phyloP scores from a whole-genome alignment of 2,113 vertebrate species.

The Periophthalmus modestus region DNA sequence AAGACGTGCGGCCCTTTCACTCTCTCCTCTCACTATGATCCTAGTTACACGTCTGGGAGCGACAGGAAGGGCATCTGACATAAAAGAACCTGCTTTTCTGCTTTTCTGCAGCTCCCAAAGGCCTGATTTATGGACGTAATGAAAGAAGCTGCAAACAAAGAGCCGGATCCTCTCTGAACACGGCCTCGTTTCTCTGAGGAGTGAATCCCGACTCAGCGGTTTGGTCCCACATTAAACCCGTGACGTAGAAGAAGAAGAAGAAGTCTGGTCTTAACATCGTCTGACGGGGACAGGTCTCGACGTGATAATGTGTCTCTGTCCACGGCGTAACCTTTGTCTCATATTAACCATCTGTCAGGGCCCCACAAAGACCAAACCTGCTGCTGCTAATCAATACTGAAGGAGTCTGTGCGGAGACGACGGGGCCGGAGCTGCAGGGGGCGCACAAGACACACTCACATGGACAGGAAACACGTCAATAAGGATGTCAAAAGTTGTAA shows the following conservation, averaged over 20 bases:
- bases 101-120: neutral
- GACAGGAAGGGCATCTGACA: too few species aligned
- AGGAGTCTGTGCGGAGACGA: neutral
- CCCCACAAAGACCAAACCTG: slow-evolving; percentile 53
- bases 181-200: neutral
- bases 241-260: too few species aligned
- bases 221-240: neutral
- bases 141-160: neutral
- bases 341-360: slow-evolving; percentile 67
- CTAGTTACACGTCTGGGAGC: too few species aligned
- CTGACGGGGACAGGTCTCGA: slow-evolving; percentile 31
- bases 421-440: neutral
- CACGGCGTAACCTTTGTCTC: slow-evolving; percentile 53
- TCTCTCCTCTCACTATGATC: too few species aligned
- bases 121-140: neutral
- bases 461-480: too few species aligned
- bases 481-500: too few species aligned
- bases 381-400: slow-evolving; percentile 50
- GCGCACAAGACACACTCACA: too few species aligned
- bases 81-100: too few species aligned
- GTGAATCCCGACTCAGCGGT: neutral
- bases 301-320: slow-evolving; percentile 32
- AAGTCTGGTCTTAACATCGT: slow-evolving; percentile 3
- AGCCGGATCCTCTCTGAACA: neutral
- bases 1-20: too few species aligned